A percentile compares a stretch with the other conserved stretches of the same genome.
Evolutionary conservation across 2,888 invertebrate genomes (phyloP).

Genomic region (Ametastegia equiseti): DNA sequence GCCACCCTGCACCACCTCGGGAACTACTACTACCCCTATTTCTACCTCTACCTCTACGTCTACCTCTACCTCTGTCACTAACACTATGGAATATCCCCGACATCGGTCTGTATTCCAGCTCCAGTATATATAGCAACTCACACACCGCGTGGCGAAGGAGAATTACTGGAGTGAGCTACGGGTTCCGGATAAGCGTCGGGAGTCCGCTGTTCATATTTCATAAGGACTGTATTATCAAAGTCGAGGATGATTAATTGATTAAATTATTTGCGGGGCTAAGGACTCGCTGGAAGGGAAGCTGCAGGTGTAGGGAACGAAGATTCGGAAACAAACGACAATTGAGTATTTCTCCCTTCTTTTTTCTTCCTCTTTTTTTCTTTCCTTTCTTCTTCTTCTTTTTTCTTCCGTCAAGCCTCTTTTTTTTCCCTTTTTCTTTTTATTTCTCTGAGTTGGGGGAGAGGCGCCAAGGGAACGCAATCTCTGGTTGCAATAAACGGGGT

Average conservation of each 20-base stretch:
- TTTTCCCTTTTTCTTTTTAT: neutral
- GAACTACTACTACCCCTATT: neutral
- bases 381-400: neutral
- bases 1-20: neutral
- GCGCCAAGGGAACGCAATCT: slow-evolving; percentile 40
- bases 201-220: slow-evolving; percentile 43
- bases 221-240: slow-evolving; percentile 38
- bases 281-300: neutral
- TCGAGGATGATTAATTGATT: slow-evolving; percentile 43
- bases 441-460: neutral
- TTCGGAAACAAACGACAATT: slow-evolving; percentile 10
- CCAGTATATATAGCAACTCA: too few relatives aligned
- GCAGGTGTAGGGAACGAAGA: neutral
- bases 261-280: slow-evolving; percentile 25
- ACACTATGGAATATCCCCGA: neutral
- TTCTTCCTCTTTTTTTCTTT: neutral
- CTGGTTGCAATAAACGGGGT: slow-evolving; percentile 46
- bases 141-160: slow-evolving; percentile 4
- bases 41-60: too few relatives aligned
- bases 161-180: slow-evolving; percentile 29
- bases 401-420: neutral
- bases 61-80: neutral
- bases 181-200: slow-evolving; percentile 25
- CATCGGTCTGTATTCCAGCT: neutral
- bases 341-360: neutral